A percentile compares a stretch with the other conserved stretches of the same genome.
phyloP scores from a whole-genome alignment of 2,113 vertebrate genomes.

The Mesoclemmys tuberculata region DNA sequence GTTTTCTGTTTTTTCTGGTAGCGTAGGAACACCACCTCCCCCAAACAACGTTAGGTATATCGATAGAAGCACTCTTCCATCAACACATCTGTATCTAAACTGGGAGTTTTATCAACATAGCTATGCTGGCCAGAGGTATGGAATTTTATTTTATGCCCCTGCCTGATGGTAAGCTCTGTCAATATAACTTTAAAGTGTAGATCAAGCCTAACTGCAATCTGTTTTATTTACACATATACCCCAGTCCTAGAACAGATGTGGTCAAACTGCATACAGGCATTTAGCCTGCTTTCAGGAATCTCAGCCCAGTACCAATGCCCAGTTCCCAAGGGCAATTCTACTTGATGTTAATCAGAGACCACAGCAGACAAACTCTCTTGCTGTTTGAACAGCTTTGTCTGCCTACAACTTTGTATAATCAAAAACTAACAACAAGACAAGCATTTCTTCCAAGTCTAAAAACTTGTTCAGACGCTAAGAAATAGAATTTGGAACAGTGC shows the following conservation, averaged over 20 bases:
- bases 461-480: slow-evolving; percentile 28
- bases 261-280: neutral
- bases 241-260: neutral
- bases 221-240: neutral
- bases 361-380: neutral
- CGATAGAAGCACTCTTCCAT: neutral
- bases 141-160: neutral
- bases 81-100: neutral
- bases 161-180: neutral
- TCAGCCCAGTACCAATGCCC: neutral
- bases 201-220: neutral
- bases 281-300: neutral
- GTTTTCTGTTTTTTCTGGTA: too few relatives aligned
- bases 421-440: slow-evolving; percentile 1
- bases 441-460: slow-evolving; percentile 8
- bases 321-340: neutral
- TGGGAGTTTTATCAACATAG: neutral
- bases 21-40: neutral
- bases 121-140: neutral
- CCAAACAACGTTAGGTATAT: neutral
- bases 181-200: neutral
- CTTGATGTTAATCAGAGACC: neutral
- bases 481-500: slow-evolving; percentile 34
- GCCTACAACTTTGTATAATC: neutral
- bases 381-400: slow-evolving; percentile 2